Percentiles rank a stretch among this genome's conserved stretches.
phyloP scores from a whole-genome alignment of 2,113 vertebrate species.

The Tetraodon nigroviridis region DNA sequence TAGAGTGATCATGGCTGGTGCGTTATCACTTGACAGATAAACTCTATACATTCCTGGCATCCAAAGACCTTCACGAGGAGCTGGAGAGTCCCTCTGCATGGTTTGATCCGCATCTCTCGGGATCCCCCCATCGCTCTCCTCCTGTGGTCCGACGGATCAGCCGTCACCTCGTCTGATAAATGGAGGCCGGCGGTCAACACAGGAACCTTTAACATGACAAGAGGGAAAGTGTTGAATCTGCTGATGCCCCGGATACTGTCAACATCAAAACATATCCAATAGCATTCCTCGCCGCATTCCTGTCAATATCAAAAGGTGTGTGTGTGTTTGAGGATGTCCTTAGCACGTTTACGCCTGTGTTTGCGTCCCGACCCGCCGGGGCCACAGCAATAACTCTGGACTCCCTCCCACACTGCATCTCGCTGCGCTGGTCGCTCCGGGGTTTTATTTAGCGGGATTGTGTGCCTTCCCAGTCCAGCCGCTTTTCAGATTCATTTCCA shows the following conservation, averaged over 20 bases:
- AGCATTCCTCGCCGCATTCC: slow-evolving; percentile 67
- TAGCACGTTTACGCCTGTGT: slow-evolving; percentile 74
- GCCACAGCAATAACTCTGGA: slow-evolving; percentile 73
- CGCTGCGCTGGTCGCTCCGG: slow-evolving; percentile 66
- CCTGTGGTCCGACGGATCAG: slow-evolving; percentile 70
- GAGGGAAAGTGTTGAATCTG: slow-evolving; percentile 64
- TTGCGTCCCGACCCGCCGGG: slow-evolving; percentile 71
- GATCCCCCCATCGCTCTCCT: slow-evolving; percentile 43
- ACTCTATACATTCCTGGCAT: no score
- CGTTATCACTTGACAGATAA: no score
- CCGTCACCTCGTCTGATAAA: slow-evolving; percentile 70
- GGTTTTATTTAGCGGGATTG: slow-evolving; percentile 74
- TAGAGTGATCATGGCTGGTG: no score
- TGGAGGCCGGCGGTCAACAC: slow-evolving; percentile 64
- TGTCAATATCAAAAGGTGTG: slow-evolving; percentile 75
- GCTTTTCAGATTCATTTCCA: slow-evolving; percentile 87
- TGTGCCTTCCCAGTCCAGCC: slow-evolving; percentile 75
- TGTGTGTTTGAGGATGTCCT: slow-evolving; percentile 79
- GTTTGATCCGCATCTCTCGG: slow-evolving; percentile 32
- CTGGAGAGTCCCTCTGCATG: slow-evolving; percentile 16
- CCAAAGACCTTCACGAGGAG: no score
- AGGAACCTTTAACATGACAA: slow-evolving; percentile 72
- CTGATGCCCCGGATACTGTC: slow-evolving; percentile 71
- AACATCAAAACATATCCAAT: slow-evolving; percentile 64
- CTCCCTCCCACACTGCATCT: slow-evolving; percentile 68